phyloP scores from a whole-genome alignment of 1,140 invertebrate genomes.

The Acromyrmex echinatior region DNA sequence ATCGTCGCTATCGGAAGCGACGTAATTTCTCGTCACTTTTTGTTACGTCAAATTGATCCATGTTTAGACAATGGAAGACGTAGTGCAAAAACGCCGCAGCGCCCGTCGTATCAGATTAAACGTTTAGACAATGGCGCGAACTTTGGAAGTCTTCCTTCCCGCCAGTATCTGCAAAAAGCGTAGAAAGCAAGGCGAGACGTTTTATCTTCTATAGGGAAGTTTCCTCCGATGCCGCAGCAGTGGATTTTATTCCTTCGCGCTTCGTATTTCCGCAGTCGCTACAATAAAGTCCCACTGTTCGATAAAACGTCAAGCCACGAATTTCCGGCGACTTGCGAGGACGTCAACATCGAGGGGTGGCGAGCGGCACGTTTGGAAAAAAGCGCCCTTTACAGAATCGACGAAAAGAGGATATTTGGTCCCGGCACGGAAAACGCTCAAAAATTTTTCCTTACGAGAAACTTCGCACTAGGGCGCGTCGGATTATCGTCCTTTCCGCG shows the following conservation, averaged over 20 bases:
- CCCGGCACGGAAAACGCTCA: slow-evolving; percentile 29
- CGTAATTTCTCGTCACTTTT: slow-evolving; percentile 57
- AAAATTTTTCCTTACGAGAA: slow-evolving; percentile 28
- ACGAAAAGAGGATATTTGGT: slow-evolving; percentile 44
- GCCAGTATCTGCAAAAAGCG: slow-evolving; percentile 49
- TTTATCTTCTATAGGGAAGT: slow-evolving; percentile 52
- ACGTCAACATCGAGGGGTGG: slow-evolving; percentile 9
- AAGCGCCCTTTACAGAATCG: slow-evolving; percentile 42
- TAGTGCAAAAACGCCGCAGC: slow-evolving; percentile 34
- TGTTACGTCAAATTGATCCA: slow-evolving; percentile 51
- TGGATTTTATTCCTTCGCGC: slow-evolving; percentile 58
- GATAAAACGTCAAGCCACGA: slow-evolving; percentile 62
- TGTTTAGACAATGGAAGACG: slow-evolving; percentile 54
- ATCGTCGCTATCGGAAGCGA: slow-evolving; percentile 33
- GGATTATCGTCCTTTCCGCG: slow-evolving; percentile 46
- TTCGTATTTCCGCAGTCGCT: slow-evolving; percentile 51
- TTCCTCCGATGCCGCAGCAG: slow-evolving; percentile 22
- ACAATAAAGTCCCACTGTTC: slow-evolving; percentile 57
- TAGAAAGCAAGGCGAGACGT: slow-evolving; percentile 46
- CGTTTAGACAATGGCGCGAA: slow-evolving; percentile 63
- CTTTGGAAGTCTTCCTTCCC: slow-evolving; percentile 56
- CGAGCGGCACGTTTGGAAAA: neutral
- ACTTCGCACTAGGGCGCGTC: slow-evolving; percentile 12
- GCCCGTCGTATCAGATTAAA: slow-evolving; percentile 59
- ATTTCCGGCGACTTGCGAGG: slow-evolving; percentile 55